phyloP scores from a whole-genome alignment of 2,113 vertebrate species.

The Azemiops feae region DNA sequence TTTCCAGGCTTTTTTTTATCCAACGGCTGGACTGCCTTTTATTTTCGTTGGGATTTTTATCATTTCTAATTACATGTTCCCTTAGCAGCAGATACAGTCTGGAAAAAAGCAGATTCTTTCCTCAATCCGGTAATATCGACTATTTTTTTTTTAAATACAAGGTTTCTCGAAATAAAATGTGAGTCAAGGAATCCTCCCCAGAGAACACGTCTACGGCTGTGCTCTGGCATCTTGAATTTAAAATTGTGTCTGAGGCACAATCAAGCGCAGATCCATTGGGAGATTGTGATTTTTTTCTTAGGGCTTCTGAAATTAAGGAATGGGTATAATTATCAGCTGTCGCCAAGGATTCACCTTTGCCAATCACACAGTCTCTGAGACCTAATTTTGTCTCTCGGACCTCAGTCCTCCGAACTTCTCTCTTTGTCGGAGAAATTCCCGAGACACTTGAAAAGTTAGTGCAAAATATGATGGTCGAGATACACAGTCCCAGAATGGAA shows the following conservation, averaged over 20 bases:
- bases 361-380: not conserved
- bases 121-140: not conserved
- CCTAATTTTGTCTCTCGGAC: not conserved
- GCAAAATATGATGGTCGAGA: not conserved
- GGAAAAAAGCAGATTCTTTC: not conserved
- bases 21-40: constrained; percentile 20
- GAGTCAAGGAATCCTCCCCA: not conserved
- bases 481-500: not conserved
- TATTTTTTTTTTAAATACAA: not conserved
- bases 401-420: not conserved
- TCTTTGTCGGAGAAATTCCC: not conserved
- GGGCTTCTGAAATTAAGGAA: not conserved
- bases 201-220: not conserved
- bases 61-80: not conserved
- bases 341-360: not conserved
- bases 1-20: constrained; percentile 34
- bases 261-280: not conserved
- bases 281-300: not conserved
- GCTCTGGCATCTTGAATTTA: not conserved
- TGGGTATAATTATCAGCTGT: not conserved
- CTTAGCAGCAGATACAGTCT: not conserved
- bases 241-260: not conserved
- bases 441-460: not conserved
- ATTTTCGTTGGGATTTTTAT: constrained; percentile 1
- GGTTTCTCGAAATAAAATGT: not conserved